A percentile compares a stretch with the other conserved stretches of the same genome.
phyloP scores from a whole-genome alignment of 1,140 invertebrate genomes.

The Lepidurus couesii region DNA sequence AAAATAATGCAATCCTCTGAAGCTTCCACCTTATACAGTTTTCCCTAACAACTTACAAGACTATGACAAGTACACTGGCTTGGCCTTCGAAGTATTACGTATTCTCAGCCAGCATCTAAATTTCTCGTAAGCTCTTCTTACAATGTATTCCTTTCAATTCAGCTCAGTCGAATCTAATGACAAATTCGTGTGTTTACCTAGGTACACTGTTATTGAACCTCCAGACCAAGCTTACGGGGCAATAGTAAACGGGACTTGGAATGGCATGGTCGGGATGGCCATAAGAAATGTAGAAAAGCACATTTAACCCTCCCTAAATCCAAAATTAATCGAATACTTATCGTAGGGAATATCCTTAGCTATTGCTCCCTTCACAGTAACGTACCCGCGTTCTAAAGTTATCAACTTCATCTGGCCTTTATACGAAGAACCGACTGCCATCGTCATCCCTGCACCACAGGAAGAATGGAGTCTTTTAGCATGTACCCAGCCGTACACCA shows the following conservation, averaged over 20 bases:
- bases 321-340: constrained; percentile 6
- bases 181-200: not conserved
- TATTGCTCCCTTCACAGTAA: constrained; percentile 47
- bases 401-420: constrained; percentile 47
- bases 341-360: constrained; percentile 45
- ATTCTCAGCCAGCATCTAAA: too few relatives aligned
- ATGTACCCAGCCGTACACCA: constrained; percentile 40
- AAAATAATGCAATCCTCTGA: too few relatives aligned
- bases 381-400: constrained; percentile 43
- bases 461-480: constrained; percentile 40
- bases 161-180: not conserved
- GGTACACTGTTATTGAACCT: constrained; percentile 5
- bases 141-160: too few relatives aligned
- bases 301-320: not conserved
- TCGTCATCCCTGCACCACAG: constrained; percentile 42
- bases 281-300: not conserved
- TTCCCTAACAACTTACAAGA: too few relatives aligned
- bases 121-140: too few relatives aligned
- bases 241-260: constrained; percentile 27
- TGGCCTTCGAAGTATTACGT: too few relatives aligned
- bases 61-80: too few relatives aligned
- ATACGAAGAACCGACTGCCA: constrained; percentile 42
- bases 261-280: constrained; percentile 28
- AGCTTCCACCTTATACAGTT: too few relatives aligned
- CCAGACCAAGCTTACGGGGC: constrained; percentile 9